Evolutionary conservation across 23 tunicate genomes (phyloP).

Genomic region (Aplidium turbinatum): DNA sequence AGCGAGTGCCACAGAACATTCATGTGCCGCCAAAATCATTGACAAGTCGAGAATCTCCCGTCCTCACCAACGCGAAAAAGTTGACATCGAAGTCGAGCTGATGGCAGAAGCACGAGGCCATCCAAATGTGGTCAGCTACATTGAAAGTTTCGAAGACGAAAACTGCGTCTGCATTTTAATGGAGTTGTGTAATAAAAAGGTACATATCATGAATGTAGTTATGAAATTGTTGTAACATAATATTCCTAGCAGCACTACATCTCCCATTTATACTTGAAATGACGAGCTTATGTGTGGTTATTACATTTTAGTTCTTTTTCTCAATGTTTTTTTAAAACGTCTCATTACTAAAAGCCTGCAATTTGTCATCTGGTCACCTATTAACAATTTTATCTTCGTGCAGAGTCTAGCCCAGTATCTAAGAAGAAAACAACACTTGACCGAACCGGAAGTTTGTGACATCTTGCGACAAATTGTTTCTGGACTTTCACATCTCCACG

Average conservation of each 20-base stretch:
- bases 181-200: slow-evolving; percentile 88
- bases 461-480: slow-evolving; percentile 67
- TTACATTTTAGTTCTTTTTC: no score
- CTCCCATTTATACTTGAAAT: no score
- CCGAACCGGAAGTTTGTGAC: slow-evolving; percentile 76
- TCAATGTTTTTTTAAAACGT: no score
- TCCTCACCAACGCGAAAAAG: slow-evolving; percentile 81
- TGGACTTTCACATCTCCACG: slow-evolving; percentile 86
- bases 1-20: background rate
- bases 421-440: slow-evolving; percentile 43
- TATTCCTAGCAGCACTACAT: no score
- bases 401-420: slow-evolving; percentile 85
- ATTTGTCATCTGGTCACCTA: no score
- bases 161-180: slow-evolving; percentile 65
- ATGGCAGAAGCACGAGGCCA: slow-evolving; percentile 78
- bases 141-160: slow-evolving; percentile 70
- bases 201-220: no score
- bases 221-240: no score
- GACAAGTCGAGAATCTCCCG: slow-evolving; percentile 77
- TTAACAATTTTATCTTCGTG: background rate
- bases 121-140: slow-evolving; percentile 75
- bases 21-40: slow-evolving; percentile 86
- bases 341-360: no score
- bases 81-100: slow-evolving; percentile 80
- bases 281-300: no score